Evolutionary conservation across 92 coral and sea anemone genomes (phyloP), one percentile per base, ranked within the genome.

Genomic region (Meandrina meandrites): DNA sequence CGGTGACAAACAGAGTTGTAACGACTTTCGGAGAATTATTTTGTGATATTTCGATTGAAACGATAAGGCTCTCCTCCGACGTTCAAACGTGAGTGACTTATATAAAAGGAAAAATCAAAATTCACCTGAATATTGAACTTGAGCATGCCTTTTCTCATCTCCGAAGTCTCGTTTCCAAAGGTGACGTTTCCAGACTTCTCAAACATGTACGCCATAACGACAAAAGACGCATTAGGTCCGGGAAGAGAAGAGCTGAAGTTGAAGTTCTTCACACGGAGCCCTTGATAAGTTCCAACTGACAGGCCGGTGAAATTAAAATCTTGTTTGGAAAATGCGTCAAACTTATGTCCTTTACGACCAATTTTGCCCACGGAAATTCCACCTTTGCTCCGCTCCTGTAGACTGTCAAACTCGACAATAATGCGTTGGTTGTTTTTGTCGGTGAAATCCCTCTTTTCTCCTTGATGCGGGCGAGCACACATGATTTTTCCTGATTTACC

Each of bases 81-180:
- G n/a, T n/a, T n/a, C n/a, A n/a, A n/a, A n/a, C n/a, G n/a, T n/a
- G n/a, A n/a, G 45, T 2, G 45, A 40, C 45, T 40, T 40, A 40
- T 40, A 40, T 40, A 40, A 40, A 40, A 40, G 2, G 45, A 40
- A 2, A 40, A 40, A 2, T 40, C 45, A 40, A 5, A 36, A 1
- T 2, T 48, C 48, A 84, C 88, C 88, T 84, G 74, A 45, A 85
- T 85, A 37, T 85, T 85, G 47, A 85, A 85, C 88, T 85, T 85
- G 32, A 85, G 88, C 82, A 85, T 85, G 19, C 88, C 88, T 71
- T 85, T 77, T 30, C 81, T 76, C 81, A 85, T 66, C 66, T 76
- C 88, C 11, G 82, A 60, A 18, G 88, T 85, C 73, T 85, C 88
- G 62, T 85, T 85, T 9, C 88, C 88, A 47, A 85, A 85, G 56